A percentile compares a stretch with the other conserved stretches of the same genome.
Conservation (phyloP, 2,113 vertebrate species). For the Prochilodus magdalenae region DNA sequence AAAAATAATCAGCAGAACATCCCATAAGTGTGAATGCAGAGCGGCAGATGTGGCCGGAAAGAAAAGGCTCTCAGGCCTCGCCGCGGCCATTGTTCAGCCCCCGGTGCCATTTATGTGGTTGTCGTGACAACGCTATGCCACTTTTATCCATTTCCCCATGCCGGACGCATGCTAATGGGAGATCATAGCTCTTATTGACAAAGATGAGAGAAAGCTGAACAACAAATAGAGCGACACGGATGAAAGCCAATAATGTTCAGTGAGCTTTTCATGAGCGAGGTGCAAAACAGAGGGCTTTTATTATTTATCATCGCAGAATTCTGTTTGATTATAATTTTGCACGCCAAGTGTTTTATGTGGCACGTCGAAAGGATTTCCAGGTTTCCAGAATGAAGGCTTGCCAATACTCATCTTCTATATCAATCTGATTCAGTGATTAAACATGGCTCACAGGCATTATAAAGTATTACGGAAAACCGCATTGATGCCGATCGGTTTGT, state of each 20-base stretch:
- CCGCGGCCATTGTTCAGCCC: conserved; percentile 79
- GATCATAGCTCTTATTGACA: conserved; percentile 72
- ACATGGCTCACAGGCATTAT: background rate
- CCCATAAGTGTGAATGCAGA: conserved; percentile 86
- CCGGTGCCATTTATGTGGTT: conserved; percentile 91
- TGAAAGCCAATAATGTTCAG: conserved; percentile 45
- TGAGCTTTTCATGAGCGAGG: conserved; percentile 47
- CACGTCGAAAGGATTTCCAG: conserved; percentile 26
- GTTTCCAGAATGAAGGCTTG: conserved; percentile 29
- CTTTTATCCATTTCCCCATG: conserved; percentile 85
- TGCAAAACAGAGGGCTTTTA: conserved; percentile 50
- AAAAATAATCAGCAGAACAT: conserved; percentile 81
- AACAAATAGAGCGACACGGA: conserved; percentile 44
- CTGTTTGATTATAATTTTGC: conserved; percentile 56
- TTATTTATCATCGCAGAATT: conserved; percentile 53
- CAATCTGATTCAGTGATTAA: background rate
- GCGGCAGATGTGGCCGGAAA: conserved; percentile 92
- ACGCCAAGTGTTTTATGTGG: conserved; percentile 43
- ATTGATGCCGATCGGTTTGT: background rate
- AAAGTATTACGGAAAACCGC: background rate
- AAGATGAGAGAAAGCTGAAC: conserved; percentile 65
- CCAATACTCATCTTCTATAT: conserved; percentile 30
- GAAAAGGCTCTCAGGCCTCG: conserved; percentile 83
- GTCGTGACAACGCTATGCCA: conserved; percentile 88
- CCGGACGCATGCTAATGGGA: conserved; percentile 79